Base-by-base conservation (phyloP, 2,113 vertebrate genomes). In the Arenaria interpres region DNA sequence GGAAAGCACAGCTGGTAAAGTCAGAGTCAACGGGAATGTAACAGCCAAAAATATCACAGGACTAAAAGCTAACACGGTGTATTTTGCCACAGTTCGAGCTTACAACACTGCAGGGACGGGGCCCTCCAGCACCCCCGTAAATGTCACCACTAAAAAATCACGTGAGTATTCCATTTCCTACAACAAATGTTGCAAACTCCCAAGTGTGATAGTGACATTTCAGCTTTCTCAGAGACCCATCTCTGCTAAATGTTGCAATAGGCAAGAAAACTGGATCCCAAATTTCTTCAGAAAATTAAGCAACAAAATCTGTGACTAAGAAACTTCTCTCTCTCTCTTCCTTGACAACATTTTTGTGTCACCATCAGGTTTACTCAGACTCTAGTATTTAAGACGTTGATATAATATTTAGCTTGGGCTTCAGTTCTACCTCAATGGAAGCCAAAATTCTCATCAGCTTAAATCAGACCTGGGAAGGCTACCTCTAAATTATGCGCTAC, bases 91-190 rank as follows among this genome's bases (percentile, higher is more conserved):
- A 1, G 98, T 99, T 89, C 95, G 98, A 80, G 99, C 99, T 22
- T 99, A 99, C 88, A 99, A 99, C 96, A 99, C 98, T 0, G 99
- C 99, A 1, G 99, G 99, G 32, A 90, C 98, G 0, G 99, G 99
- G 15, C 99, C 99, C n/a, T 97, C 98, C 24, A 99, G 99, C 92
- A 24, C 90, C 48, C 97, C 97, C 0, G 98, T 98, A 88, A 99
- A 99, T 12, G 96, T 99, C 76, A 99, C 98, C 95, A 99, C 99
- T 88, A 99, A 99, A 93, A 99, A 99, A 91, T 98, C 99, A 80
- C 99, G 99, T 99, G 95, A 98, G 99, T 98, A 71, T n/a, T 30
- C 76, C 7, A 0, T 7, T 32, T 57, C 1, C 1, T 1, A 6
- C 62, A 6, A 24, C 5, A n/a, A 50, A 18, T 30, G 18, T 27